Conservation (phyloP, 2,797 vertebrate species). For the Zenarchopterus dispar region DNA sequence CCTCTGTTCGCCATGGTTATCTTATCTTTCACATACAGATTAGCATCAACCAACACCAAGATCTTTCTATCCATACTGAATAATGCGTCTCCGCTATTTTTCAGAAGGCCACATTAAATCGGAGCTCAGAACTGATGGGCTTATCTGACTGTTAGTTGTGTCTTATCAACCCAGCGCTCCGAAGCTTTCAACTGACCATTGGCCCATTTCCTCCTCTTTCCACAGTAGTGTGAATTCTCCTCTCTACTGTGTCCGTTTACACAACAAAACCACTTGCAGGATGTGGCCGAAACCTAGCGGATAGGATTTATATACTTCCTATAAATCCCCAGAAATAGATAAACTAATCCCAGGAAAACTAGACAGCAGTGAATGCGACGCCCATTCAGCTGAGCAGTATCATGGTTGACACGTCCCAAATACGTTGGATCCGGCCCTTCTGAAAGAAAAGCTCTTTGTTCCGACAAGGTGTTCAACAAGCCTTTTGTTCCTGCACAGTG, state of each 20-base stretch:
- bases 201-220: slow-evolving; percentile 33
- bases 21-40: slow-evolving; percentile 54
- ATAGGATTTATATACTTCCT: slow-evolving; percentile 65
- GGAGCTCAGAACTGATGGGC: slow-evolving; percentile 52
- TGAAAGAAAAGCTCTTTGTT: slow-evolving; percentile 69
- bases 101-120: slow-evolving; percentile 47
- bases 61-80: slow-evolving; percentile 54
- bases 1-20: slow-evolving; percentile 29
- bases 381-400: slow-evolving; percentile 66
- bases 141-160: slow-evolving; percentile 64
- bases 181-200: slow-evolving; percentile 46
- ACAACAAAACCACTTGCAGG: slow-evolving; percentile 51
- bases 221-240: slow-evolving; percentile 45
- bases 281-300: slow-evolving; percentile 67
- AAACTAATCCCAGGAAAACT: slow-evolving; percentile 60
- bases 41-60: slow-evolving; percentile 46
- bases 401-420: slow-evolving; percentile 42
- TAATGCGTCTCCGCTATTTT: slow-evolving; percentile 42
- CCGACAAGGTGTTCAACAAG: slow-evolving; percentile 71
- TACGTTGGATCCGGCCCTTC: slow-evolving; percentile 46
- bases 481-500: slow-evolving; percentile 66
- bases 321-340: slow-evolving; percentile 78
- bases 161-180: slow-evolving; percentile 65
- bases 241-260: slow-evolving; percentile 48
- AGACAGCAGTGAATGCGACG: slow-evolving; percentile 57